Evolutionary conservation across 2,797 vertebrate genomes (phyloP), one percentile per base, ranked within the genome.

Genomic region (Heliangelus exortis): DNA sequence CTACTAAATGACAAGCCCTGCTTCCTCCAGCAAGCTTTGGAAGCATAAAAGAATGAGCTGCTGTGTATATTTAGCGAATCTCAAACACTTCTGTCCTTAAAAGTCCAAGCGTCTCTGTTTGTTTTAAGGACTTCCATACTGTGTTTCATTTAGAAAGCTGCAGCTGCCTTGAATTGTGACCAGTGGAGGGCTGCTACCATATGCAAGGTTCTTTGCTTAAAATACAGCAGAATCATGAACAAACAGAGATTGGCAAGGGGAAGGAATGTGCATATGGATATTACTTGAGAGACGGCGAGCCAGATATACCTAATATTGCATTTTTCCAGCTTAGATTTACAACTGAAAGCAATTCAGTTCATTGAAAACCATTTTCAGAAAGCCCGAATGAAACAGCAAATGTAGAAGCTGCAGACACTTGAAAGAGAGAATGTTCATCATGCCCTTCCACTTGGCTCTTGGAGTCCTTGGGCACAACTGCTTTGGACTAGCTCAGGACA

Each of bases 1-100:
- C 34, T 48, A 73, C 81, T 94, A 94, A 95, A 93, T 94, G 84
- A 93, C 89, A 92, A 94, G 86, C 74, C 41, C 58, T 79, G 67
- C 92, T 94, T 96, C 94, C 86, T 93, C 88, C 86, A 94, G 74
- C 0, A 0, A 94, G 81, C 71, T 92, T 93, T 3, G 1, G 92
- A 95, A 93, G 84, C 68, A 83, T 74, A 51, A 47, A 82, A 84
- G 92, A 77, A 85, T 51, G 75, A 84, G 78, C 84, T 95, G 86
- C 74, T 90, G 90, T 92, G 47, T 84, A 22, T 82, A 74, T 84
- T 91, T 84, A 77, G 84, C 59, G 81, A 87, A 84, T 84, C 84
- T 93, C 77, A 89, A 65, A 63, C 77, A 41, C 81, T 92, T 87
- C 61, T 68, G 57, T 72, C 9, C 33, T 87, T 77, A 47, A 29